Base-by-base conservation (phyloP, 2,888 invertebrate genomes). In the Scaptomyza parva region DNA sequence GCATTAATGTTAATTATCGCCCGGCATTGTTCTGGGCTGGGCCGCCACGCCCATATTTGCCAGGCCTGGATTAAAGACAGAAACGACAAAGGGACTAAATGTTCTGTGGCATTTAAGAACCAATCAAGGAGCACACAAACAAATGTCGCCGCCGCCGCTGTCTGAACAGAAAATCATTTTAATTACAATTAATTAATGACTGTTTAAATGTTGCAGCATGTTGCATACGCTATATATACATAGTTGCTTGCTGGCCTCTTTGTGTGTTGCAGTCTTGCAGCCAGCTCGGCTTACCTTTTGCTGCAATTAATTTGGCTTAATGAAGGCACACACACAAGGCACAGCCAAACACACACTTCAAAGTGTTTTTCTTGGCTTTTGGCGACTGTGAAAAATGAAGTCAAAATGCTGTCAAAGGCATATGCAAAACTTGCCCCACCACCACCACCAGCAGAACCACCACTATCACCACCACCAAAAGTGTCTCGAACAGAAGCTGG, bases 131-230 rank as follows among this genome's bases (percentile, higher is more conserved):
- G 62, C 50, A 66, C 69, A 63, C 73, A 72, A 82, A 48, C 59
- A 65, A 60, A 61, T 30, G 52, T 35, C 14, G 35, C 35, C 8
- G 35, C 12, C 26, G 9, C 8, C 0, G 33, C 35, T 35, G 22
- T 60, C 57, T 20, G 51, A 57, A 61, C 63, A 47, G 70, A 87
- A 86, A 82, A 85, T 85, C 63, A 79, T 83, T 84, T 84, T 88
- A 84, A 88, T 86, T 78, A 73, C 88, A 75, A 88, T 84, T 82
- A 88, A 84, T 84, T 88, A 88, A 84, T 83, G 83, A 44, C 65
- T 77, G 60, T 70, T 83, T 78, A 79, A 82, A 70, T 72, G 85
- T 28, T 54, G 3, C 40, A 47, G 50, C 58, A 52, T 58, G 69
- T 53, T 53, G 63, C 41, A 39, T 20, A 17, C n/a, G 58, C 43